Evolutionary conservation across 2,113 vertebrate genomes (phyloP).

Genomic region (Boulengeromyrus knoepffleri): DNA sequence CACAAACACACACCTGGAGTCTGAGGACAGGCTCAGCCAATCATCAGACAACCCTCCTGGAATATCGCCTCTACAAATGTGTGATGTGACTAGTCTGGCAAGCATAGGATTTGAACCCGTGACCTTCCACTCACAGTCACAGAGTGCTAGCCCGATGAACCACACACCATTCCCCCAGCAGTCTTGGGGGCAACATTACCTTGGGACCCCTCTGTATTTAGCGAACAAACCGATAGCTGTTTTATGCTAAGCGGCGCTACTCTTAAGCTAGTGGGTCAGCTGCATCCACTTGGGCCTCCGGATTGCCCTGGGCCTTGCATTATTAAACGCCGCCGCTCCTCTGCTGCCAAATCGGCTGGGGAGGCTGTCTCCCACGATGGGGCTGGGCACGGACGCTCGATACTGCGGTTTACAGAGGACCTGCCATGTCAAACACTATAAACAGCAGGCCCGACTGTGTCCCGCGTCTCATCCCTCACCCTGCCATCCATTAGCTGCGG

Average conservation of each 20-base stretch:
- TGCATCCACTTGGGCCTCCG: not conserved
- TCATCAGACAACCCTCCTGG: not conserved
- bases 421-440: constrained; percentile 11
- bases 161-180: not conserved
- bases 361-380: not conserved
- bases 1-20: not conserved
- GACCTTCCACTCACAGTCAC: not conserved
- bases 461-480: not conserved
- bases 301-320: not conserved
- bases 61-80: not conserved
- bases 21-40: not conserved
- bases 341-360: not conserved
- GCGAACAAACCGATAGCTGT: not conserved
- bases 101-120: not conserved
- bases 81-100: not conserved
- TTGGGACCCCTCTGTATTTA: not conserved
- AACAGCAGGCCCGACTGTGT: not conserved
- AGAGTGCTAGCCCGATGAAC: not conserved
- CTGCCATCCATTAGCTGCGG: constrained; percentile 8
- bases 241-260: not conserved
- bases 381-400: constrained; percentile 11
- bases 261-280: not conserved
- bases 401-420: constrained; percentile 25
- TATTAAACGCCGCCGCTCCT: not conserved
- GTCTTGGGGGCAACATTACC: not conserved